Percentiles rank a stretch among this genome's conserved stretches.
Conservation (phyloP, 2,888 invertebrate genomes). For the Biston betularia region DNA sequence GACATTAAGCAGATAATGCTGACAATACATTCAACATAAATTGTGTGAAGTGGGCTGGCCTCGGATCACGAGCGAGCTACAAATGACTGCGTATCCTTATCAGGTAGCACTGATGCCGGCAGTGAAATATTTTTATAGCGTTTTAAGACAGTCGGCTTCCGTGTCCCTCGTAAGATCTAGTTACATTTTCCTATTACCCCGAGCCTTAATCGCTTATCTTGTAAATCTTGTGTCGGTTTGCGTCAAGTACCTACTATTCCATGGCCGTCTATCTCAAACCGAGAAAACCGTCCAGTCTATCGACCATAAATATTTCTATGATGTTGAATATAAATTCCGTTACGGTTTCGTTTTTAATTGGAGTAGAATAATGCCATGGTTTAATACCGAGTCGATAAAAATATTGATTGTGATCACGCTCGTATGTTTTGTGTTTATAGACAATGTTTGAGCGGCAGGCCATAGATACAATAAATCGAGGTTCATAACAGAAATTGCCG, state of each 20-base stretch:
- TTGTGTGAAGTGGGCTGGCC: slow-evolving; percentile 58
- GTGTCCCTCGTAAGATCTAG: slow-evolving; percentile 71
- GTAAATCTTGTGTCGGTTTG: slow-evolving; percentile 51
- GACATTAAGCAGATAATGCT: slow-evolving; percentile 66
- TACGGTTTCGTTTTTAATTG: slow-evolving; percentile 70
- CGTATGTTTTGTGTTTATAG: slow-evolving; percentile 73
- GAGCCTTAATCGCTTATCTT: slow-evolving; percentile 58
- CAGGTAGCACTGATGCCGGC: slow-evolving; percentile 77
- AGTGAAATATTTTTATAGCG: slow-evolving; percentile 81
- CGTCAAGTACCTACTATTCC: slow-evolving; percentile 58
- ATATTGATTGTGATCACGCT: slow-evolving; percentile 70
- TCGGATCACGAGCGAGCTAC: slow-evolving; percentile 72
- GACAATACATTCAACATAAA: slow-evolving; percentile 71
- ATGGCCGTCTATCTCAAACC: slow-evolving; percentile 51
- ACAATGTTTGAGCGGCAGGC: slow-evolving; percentile 73
- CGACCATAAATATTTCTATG: slow-evolving; percentile 65
- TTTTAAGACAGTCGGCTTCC: slow-evolving; percentile 74
- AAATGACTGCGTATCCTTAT: slow-evolving; percentile 82
- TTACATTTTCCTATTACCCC: slow-evolving; percentile 72
- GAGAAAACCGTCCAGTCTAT: slow-evolving; percentile 42
- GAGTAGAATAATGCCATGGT: slow-evolving; percentile 57
- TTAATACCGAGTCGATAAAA: slow-evolving; percentile 58
- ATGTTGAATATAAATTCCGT: slow-evolving; percentile 64
- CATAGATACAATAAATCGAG: slow-evolving; percentile 77
- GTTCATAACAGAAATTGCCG: slow-evolving; percentile 83